phyloP scores from a whole-genome alignment of 2,888 invertebrate genomes.

The Coleophora flavipennella region DNA sequence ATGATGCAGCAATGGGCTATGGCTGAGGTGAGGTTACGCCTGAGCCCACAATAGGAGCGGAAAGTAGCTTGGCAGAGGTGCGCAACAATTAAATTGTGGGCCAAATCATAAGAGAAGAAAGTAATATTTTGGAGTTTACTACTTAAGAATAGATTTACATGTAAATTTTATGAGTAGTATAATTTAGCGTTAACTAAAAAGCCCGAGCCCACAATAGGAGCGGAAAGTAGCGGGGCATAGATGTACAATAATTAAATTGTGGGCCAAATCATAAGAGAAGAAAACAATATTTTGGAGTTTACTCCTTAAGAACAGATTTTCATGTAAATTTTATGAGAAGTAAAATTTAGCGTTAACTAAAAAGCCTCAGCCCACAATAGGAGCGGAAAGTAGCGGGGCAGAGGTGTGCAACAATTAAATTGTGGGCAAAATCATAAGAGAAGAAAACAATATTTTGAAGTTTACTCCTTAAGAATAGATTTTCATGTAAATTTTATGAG shows the following conservation, averaged over 20 bases:
- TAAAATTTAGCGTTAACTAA: too few relatives aligned
- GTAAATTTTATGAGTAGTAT: too few relatives aligned
- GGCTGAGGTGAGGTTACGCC: not conserved
- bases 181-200: too few relatives aligned
- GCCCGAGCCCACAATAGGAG: slow-evolving; percentile 37
- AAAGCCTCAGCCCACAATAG: slow-evolving; percentile 36
- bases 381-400: slow-evolving; percentile 52
- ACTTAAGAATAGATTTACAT: too few relatives aligned
- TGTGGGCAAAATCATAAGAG: slow-evolving; percentile 19
- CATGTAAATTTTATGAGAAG: too few relatives aligned
- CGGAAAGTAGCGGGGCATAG: slow-evolving; percentile 54
- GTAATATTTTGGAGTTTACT: too few relatives aligned
- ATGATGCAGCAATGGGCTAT: too few relatives aligned
- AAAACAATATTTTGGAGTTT: too few relatives aligned
- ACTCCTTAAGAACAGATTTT: too few relatives aligned
- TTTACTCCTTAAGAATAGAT: too few relatives aligned
- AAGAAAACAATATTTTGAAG: too few relatives aligned
- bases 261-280: slow-evolving; percentile 19
- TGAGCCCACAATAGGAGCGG: slow-evolving; percentile 43
- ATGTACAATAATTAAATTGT: slow-evolving; percentile 42
- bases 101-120: slow-evolving; percentile 17
- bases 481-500: too few relatives aligned
- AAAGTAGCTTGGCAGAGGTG: slow-evolving; percentile 55
- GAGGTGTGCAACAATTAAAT: slow-evolving; percentile 49
- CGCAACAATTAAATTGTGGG: slow-evolving; percentile 37